Percentiles rank a stretch among this genome's conserved stretches.
phyloP scores from a whole-genome alignment of 2,888 invertebrate genomes.

The Tachystola acroxantha region DNA sequence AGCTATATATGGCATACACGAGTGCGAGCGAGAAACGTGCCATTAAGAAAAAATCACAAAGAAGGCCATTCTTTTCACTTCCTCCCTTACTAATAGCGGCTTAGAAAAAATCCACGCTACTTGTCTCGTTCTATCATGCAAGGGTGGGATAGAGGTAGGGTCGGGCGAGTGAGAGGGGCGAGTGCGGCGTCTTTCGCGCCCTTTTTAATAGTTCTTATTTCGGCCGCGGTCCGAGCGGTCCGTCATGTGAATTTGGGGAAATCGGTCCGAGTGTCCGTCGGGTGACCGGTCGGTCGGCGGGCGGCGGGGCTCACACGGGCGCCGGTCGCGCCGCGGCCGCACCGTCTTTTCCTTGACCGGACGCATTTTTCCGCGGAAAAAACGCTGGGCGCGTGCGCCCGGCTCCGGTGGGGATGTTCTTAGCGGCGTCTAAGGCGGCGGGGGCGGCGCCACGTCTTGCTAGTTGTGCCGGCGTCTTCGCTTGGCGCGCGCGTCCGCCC shows the following conservation, averaged over 20 bases:
- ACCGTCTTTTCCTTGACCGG: constrained; percentile 74
- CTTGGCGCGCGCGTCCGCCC: constrained; percentile 74
- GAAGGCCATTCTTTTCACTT: constrained; percentile 75
- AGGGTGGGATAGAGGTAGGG: constrained; percentile 57
- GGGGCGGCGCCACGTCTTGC: constrained; percentile 77
- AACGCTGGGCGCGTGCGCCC: constrained; percentile 75
- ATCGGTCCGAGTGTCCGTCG: constrained; percentile 29
- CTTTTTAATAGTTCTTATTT: constrained; percentile 73
- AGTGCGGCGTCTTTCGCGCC: constrained; percentile 56
- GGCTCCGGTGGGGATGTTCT: constrained; percentile 73
- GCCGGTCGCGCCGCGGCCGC: constrained; percentile 43
- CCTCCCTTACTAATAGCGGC: constrained; percentile 73
- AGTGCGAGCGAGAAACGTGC: constrained; percentile 60
- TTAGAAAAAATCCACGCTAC: constrained; percentile 72
- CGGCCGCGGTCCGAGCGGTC: constrained; percentile 64
- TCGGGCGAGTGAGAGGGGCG: constrained; percentile 68
- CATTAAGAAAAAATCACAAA: constrained; percentile 74
- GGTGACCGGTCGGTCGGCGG: constrained; percentile 20
- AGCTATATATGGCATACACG: constrained; percentile 24
- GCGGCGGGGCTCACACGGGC: constrained; percentile 30
- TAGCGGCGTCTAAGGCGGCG: constrained; percentile 73
- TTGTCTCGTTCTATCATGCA: constrained; percentile 60
- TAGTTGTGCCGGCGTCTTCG: constrained; percentile 77
- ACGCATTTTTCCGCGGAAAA: constrained; percentile 78
- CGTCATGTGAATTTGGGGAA: constrained; percentile 46